Evolutionary conservation across 2,113 vertebrate genomes (phyloP).

Genomic region (Gymnobelideus leadbeateri): DNA sequence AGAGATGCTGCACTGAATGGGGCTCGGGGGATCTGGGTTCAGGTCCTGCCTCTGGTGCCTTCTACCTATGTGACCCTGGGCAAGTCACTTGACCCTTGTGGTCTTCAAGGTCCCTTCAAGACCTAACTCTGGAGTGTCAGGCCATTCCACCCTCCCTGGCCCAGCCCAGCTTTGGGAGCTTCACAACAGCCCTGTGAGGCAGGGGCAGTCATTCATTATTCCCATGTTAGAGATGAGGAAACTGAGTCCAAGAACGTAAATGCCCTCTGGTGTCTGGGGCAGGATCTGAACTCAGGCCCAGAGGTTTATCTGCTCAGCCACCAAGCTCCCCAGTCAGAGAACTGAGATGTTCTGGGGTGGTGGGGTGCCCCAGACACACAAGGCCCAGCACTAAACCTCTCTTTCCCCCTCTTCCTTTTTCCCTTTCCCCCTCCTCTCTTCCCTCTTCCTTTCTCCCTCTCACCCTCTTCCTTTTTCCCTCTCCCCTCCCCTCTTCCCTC

Average conservation of each 20-base stretch:
- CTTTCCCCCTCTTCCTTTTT: not conserved
- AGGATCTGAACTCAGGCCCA: not conserved
- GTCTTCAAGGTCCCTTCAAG: not conserved
- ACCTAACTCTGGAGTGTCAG: not conserved
- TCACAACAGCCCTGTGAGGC: too few species aligned
- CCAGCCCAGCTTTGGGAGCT: too few species aligned
- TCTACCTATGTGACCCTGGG: not conserved
- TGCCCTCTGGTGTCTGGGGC: not conserved
- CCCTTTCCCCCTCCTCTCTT: accelerated
- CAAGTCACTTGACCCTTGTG: not conserved
- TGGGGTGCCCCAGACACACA: not conserved
- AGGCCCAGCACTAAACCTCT: slow-evolving; percentile 48
- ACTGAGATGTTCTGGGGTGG: not conserved
- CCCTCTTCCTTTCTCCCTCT: not conserved
- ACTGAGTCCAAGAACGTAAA: not conserved
- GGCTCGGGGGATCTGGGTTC: not conserved
- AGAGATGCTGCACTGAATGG: not conserved
- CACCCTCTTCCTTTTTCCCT: accelerated
- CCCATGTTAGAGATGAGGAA: not conserved
- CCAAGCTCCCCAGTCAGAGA: not conserved
- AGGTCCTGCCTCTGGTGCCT: not conserved
- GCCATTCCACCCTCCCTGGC: not conserved
- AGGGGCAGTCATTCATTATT: too few species aligned
- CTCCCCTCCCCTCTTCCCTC: too few species aligned
- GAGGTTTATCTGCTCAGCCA: not conserved